phyloP scores from a whole-genome alignment of 1,140 invertebrate genomes.

The Globodera ellingtonae region DNA sequence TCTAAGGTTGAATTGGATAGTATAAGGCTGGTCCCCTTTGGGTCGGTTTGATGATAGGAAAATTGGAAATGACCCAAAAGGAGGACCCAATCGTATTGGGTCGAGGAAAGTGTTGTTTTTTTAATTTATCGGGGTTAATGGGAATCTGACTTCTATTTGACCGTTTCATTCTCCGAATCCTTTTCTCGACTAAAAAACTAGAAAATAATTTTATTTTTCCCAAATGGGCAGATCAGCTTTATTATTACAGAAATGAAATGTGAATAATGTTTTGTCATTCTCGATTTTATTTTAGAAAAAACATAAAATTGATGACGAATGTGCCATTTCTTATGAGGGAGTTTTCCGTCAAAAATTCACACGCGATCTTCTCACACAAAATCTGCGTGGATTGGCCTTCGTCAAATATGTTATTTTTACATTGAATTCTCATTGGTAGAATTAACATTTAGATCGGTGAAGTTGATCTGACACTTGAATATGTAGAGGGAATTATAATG shows the following conservation, averaged over 20 bases:
- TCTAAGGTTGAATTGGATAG: background rate
- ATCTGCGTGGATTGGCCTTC: conserved; percentile 50
- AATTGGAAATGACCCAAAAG: no score
- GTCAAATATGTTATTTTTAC: conserved; percentile 47
- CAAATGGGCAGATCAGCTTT: no score
- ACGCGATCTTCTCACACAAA: conserved; percentile 45
- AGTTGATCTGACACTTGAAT: conserved; percentile 47
- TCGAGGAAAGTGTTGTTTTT: no score
- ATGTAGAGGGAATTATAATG: conserved; percentile 40
- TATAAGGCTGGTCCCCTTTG: no score
- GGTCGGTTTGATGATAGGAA: no score
- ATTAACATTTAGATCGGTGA: conserved; percentile 51
- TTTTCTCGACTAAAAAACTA: no score
- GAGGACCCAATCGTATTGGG: no score
- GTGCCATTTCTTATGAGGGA: conserved; percentile 34
- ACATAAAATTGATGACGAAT: conserved; percentile 33
- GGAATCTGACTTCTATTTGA: no score
- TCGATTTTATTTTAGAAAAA: conserved; percentile 37
- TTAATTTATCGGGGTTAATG: background rate
- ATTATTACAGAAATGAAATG: no score
- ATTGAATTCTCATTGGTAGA: conserved; percentile 12
- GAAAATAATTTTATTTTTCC: no score
- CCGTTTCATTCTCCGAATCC: no score
- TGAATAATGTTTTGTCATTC: background rate
- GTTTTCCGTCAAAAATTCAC: conserved; percentile 49